Conservation (phyloP, 1,140 invertebrate species). For the Physella acuta region DNA sequence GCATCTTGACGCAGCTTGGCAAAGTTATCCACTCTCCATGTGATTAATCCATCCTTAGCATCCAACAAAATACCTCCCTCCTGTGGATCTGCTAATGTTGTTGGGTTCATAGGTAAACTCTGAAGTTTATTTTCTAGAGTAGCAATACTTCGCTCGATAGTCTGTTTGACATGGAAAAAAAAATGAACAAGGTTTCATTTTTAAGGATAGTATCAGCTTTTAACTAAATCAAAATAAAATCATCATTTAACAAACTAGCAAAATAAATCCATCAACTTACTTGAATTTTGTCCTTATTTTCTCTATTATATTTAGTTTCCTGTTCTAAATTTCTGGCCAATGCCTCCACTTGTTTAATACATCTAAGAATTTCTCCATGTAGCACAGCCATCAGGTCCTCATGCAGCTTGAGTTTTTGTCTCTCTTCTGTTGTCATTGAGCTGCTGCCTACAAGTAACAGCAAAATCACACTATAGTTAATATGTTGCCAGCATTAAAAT, state of each 20-base stretch:
- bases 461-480: too few species aligned
- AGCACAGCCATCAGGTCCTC: slow-evolving; percentile 41
- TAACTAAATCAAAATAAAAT: too few species aligned
- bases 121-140: too few species aligned
- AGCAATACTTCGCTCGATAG: too few species aligned
- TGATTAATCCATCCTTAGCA: slow-evolving; percentile 16
- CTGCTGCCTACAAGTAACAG: too few species aligned
- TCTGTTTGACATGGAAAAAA: too few species aligned
- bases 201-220: too few species aligned
- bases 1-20: slow-evolving; percentile 42
- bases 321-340: slow-evolving; percentile 33
- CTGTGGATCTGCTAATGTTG: too few species aligned
- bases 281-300: slow-evolving; percentile 30
- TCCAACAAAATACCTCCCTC: slow-evolving; percentile 2
- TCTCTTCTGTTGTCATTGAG: neutral
- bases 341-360: slow-evolving; percentile 35
- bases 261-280: slow-evolving; percentile 36
- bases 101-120: too few species aligned
- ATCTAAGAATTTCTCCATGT: slow-evolving; percentile 38
- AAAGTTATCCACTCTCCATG: slow-evolving; percentile 49
- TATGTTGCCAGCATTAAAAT: too few species aligned
- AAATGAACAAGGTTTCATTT: too few species aligned
- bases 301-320: neutral
- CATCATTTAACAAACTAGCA: too few species aligned
- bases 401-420: slow-evolving; percentile 31